These are phyloP conservation scores for Ctenopoma multispine DNA, from an alignment of 2,797 vertebrate genomes.

Conservation along the genomic window DNA sequence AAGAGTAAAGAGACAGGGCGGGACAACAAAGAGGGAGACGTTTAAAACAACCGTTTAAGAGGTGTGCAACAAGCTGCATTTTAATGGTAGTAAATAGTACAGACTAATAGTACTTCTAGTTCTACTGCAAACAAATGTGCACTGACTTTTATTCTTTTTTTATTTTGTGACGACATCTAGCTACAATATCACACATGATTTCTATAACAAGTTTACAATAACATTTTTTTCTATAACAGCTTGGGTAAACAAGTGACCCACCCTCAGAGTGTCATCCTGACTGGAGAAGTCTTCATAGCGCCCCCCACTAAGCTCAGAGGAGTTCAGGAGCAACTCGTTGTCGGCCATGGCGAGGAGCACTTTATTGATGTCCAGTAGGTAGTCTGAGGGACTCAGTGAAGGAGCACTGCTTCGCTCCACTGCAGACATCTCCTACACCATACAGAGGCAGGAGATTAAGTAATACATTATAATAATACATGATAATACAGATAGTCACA, in stretches of 20 bases:
- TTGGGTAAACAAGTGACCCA: constrained; percentile 57
- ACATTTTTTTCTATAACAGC: not conserved
- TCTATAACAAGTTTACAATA: not conserved
- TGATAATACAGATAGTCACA: not conserved
- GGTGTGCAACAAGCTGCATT: not conserved
- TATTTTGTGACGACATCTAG: not conserved
- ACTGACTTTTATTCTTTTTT: too few species aligned
- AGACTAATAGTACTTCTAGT: too few species aligned
- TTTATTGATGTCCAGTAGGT: constrained; percentile 94
- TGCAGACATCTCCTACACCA: constrained; percentile 61
- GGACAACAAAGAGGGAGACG: too few species aligned
- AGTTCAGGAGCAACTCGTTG: constrained; percentile 91
- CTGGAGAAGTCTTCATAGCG: constrained; percentile 92
- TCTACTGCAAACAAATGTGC: not conserved
- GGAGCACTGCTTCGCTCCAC: constrained; percentile 35
- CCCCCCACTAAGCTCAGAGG: constrained; percentile 88
- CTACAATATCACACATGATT: not conserved
- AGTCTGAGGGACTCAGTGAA: constrained; percentile 85
- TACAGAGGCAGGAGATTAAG: not conserved
- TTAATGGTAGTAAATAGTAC: not conserved
- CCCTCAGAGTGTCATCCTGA: constrained; percentile 93
- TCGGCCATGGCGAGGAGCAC: constrained; percentile 91
- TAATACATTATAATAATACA: not conserved
- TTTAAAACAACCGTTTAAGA: too few species aligned
- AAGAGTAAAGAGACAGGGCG: not conserved